phyloP scores from a whole-genome alignment of 2,113 vertebrate species.

The Tauraco erythrolophus region DNA sequence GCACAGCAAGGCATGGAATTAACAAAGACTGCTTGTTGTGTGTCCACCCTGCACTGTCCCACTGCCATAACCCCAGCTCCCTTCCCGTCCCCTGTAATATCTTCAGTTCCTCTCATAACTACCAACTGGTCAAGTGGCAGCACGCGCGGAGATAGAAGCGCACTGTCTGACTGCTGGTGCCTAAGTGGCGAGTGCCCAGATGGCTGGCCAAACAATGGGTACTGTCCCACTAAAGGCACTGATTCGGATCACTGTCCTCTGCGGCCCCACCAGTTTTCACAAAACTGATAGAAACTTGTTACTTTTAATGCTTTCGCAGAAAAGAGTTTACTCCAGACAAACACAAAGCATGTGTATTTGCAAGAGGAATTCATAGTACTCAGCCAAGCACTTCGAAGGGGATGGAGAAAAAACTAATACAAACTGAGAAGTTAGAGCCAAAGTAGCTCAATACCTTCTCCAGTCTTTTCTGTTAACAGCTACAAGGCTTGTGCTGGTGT shows the following conservation, averaged over 20 bases:
- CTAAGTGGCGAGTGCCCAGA: accelerated
- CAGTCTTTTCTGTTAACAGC: not conserved
- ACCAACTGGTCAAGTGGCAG: not conserved
- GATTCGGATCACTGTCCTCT: not conserved
- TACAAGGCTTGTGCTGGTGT: not conserved
- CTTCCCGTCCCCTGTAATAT: not conserved
- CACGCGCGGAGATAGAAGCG: accelerated
- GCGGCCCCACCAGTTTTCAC: not conserved
- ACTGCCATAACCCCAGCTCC: not conserved
- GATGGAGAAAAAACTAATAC: not conserved
- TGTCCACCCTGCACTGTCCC: not conserved
- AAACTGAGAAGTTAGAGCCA: not conserved
- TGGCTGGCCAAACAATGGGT: not conserved
- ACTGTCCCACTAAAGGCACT: not conserved
- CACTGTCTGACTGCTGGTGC: not conserved
- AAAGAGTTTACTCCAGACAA: not conserved
- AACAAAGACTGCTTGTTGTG: not conserved
- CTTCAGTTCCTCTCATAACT: not conserved
- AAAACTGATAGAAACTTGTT: not conserved
- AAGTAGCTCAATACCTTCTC: not conserved
- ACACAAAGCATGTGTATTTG: not conserved
- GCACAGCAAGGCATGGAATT: not conserved
- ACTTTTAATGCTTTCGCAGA: not conserved
- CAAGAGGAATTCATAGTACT: not conserved
- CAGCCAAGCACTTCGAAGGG: not conserved